A percentile compares a stretch with the other conserved stretches of the same genome.
Evolutionary conservation across 2,797 vertebrate species (phyloP).

Genomic region (Odontamblyopus rebecca): DNA sequence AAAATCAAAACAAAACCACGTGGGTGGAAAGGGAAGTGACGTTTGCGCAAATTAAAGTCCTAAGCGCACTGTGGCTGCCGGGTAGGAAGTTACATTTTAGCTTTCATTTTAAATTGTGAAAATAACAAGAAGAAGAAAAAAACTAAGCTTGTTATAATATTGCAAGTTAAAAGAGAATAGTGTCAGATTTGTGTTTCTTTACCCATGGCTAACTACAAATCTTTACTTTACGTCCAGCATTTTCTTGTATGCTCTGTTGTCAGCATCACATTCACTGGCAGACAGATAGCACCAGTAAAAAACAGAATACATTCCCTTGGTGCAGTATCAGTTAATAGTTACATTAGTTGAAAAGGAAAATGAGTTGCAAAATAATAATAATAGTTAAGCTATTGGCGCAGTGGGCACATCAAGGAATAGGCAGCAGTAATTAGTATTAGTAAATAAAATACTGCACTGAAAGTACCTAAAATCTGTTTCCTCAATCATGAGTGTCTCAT

Average conservation of each 20-base stretch:
- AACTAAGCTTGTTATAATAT: no score
- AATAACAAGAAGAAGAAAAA: neutral
- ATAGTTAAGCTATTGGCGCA: neutral
- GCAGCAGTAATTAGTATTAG: neutral
- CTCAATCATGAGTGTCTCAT: neutral
- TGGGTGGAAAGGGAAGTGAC: slow-evolving; percentile 51
- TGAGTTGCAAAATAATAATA: neutral
- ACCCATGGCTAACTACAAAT: neutral
- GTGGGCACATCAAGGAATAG: neutral
- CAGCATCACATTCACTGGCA: neutral
- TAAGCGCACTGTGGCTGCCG: neutral
- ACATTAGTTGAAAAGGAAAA: neutral
- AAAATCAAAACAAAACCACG: slow-evolving; percentile 60
- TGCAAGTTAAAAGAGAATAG: no score
- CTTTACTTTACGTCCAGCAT: no score
- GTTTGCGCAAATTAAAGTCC: slow-evolving; percentile 1
- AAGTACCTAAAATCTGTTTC: neutral
- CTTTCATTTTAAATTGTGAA: neutral
- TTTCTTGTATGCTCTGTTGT: no score
- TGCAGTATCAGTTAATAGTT: neutral
- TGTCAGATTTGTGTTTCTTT: neutral
- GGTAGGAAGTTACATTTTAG: neutral
- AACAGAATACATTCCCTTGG: neutral
- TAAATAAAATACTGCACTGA: no score
- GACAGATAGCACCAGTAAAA: no score